phyloP scores from a whole-genome alignment of 2,113 vertebrate species.

The Eleginops maclovinus region DNA sequence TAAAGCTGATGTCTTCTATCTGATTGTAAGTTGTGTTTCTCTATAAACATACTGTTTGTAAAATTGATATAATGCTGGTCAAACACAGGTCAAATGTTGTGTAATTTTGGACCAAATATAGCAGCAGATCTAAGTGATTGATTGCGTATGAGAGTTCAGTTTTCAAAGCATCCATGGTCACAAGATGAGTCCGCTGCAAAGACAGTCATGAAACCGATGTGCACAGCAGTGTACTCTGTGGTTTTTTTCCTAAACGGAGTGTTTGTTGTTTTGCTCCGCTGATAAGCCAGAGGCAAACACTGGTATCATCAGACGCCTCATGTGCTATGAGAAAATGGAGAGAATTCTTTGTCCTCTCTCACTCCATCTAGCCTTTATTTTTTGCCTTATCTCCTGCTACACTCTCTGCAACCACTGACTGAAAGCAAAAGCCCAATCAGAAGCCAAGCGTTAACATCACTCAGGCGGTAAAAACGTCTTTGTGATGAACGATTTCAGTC shows the following conservation, averaged over 20 bases:
- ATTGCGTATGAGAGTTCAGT: constrained; percentile 8
- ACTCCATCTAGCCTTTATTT: constrained; percentile 15
- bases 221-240: constrained; percentile 35
- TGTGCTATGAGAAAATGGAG: constrained; percentile 71
- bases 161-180: constrained; percentile 54
- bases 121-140: constrained; percentile 29
- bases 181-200: constrained; percentile 45
- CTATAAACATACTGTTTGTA: not conserved
- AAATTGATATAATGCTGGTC: constrained; percentile 12
- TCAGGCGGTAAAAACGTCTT: constrained; percentile 40
- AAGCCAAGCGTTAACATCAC: not conserved
- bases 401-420: constrained; percentile 3
- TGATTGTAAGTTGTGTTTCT: not conserved
- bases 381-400: constrained; percentile 26
- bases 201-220: constrained; percentile 35
- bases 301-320: constrained; percentile 81
- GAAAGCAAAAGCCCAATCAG: constrained; percentile 30
- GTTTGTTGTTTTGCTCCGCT: constrained; percentile 77
- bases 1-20: not conserved
- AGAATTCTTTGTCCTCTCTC: constrained; percentile 54
- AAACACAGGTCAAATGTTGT: not conserved
- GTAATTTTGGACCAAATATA: constrained; percentile 31
- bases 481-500: constrained; percentile 32
- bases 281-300: constrained; percentile 73
- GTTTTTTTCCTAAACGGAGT: constrained; percentile 63